These are phyloP conservation scores for Griposia aprilina DNA, from an alignment of 2,888 invertebrate genomes.

Conservation along the genomic window DNA sequence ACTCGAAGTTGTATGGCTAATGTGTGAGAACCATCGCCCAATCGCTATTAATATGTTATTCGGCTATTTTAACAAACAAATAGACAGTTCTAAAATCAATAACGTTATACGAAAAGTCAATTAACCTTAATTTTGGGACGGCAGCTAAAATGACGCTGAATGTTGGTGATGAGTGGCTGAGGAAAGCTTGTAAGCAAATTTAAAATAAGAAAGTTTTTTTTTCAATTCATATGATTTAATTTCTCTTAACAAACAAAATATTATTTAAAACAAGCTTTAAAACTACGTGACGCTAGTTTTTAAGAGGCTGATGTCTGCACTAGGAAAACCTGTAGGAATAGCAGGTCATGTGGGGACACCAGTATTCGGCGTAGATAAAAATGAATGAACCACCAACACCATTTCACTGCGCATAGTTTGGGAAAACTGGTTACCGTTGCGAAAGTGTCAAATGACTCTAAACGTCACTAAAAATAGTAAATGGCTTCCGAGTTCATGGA, in stretches of 20 bases:
- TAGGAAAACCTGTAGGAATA: not conserved
- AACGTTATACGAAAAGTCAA: slow-evolving; percentile 77
- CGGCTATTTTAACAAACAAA: slow-evolving; percentile 74
- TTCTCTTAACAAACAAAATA: not conserved
- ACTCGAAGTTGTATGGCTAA: slow-evolving; percentile 31
- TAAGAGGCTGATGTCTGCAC: not conserved
- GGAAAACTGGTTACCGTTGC: slow-evolving; percentile 40
- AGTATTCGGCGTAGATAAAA: not conserved
- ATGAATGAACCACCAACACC: not conserved
- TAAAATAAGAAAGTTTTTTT: not conserved
- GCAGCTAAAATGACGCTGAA: slow-evolving; percentile 75
- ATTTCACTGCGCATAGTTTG: not conserved
- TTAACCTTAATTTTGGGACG: slow-evolving; percentile 81
- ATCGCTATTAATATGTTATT: slow-evolving; percentile 66
- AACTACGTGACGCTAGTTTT: not conserved
- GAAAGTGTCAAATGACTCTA: slow-evolving; percentile 51
- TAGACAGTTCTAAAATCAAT: slow-evolving; percentile 76
- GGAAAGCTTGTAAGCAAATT: not conserved
- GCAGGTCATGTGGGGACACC: not conserved
- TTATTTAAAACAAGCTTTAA: not conserved
- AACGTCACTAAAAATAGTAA: slow-evolving; percentile 68
- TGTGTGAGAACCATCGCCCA: slow-evolving; percentile 66
- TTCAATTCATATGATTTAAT: not conserved
- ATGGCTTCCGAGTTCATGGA: slow-evolving; percentile 78
- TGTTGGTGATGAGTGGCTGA: not conserved